These are phyloP conservation scores for Oncorhynchus gorbuscha DNA, from an alignment of 2,113 vertebrate species.

Conservation along the genomic window DNA sequence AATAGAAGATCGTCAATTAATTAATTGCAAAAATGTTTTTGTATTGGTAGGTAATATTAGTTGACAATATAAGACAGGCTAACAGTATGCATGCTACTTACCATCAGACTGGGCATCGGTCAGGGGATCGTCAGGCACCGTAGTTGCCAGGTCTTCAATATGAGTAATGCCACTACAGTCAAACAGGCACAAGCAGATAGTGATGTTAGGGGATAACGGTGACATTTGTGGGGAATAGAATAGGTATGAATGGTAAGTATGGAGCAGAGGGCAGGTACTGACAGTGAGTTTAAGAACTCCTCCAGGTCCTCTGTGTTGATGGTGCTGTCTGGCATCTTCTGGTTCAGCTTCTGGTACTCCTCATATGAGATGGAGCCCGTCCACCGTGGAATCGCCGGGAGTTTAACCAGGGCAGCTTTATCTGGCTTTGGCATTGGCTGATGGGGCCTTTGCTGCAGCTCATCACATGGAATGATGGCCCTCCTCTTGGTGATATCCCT, in stretches of 20 bases:
- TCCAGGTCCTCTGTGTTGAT: background rate
- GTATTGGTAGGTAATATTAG: no score
- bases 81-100: background rate
- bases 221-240: background rate
- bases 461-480: background rate
- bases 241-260: background rate
- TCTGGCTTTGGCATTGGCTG: background rate
- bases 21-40: no score
- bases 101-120: slow-evolving; percentile 15
- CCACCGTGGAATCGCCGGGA: background rate
- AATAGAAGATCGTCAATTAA: no score
- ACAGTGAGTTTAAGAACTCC: background rate
- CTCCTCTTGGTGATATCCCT: background rate
- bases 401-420: background rate
- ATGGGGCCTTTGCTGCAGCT: background rate
- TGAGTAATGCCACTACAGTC: background rate
- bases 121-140: background rate
- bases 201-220: background rate
- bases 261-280: background rate
- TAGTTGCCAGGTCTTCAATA: slow-evolving; percentile 1
- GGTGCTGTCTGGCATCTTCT: background rate
- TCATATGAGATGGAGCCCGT: background rate
- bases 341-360: background rate
- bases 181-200: background rate
- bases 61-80: no score